phyloP scores from a whole-genome alignment of 2,888 invertebrate genomes.

The Belgica antarctica region DNA sequence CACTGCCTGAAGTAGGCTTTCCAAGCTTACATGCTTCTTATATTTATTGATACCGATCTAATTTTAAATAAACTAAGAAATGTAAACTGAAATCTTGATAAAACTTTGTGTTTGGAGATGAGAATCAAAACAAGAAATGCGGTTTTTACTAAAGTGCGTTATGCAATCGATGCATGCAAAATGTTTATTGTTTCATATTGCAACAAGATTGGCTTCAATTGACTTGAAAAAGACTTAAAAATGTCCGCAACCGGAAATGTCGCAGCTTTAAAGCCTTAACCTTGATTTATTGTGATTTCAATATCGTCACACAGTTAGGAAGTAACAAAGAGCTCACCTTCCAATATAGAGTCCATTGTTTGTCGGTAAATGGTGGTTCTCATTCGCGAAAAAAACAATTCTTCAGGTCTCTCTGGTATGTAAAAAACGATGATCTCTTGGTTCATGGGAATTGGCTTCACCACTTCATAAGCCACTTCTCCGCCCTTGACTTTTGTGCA shows the following conservation, averaged over 20 bases:
- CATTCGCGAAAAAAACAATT: conserved; percentile 78
- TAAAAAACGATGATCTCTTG: conserved; percentile 86
- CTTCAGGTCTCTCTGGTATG: conserved; percentile 76
- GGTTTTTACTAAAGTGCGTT: too few relatives aligned
- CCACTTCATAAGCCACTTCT: conserved; percentile 87
- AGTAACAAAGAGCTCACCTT: conserved; percentile 61
- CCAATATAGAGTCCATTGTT: conserved; percentile 84
- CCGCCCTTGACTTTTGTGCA: conserved; percentile 83
- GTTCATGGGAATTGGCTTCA: conserved; percentile 80
- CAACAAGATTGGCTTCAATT: too few relatives aligned
- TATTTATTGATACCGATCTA: conserved; percentile 36
- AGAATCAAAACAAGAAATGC: conserved; percentile 5
- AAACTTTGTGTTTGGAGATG: conserved; percentile 19
- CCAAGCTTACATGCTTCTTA: neutral
- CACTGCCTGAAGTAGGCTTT: neutral
- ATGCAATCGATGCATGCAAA: too few relatives aligned
- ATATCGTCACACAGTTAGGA: conserved; percentile 38
- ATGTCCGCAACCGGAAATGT: too few relatives aligned
- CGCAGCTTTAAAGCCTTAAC: too few relatives aligned
- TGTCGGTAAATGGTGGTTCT: conserved; percentile 79
- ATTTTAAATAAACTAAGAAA: conserved; percentile 16
- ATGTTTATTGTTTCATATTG: too few relatives aligned
- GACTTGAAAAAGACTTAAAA: too few relatives aligned
- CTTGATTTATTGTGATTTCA: too few relatives aligned
- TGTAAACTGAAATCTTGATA: conserved; percentile 39